Evolutionary conservation across 2,113 vertebrate genomes (phyloP).

Genomic region (Lamprotornis superbus): DNA sequence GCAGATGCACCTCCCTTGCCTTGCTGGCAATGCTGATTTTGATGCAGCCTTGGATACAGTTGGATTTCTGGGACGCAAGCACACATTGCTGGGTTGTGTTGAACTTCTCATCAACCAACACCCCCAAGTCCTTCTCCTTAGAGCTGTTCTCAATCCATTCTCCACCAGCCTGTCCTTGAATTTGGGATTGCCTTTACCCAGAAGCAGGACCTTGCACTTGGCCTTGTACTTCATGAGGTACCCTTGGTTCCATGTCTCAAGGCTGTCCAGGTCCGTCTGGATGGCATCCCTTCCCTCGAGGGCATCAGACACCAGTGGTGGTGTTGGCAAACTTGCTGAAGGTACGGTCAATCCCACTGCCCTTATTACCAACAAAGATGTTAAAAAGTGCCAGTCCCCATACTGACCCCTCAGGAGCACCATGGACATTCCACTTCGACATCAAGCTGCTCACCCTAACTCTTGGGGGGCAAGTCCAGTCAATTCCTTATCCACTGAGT

Average conservation of each 20-base stretch:
- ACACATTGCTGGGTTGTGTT: background rate
- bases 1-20: background rate
- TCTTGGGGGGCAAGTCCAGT: background rate
- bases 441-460: accelerated
- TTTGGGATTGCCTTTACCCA: background rate
- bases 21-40: background rate
- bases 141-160: background rate
- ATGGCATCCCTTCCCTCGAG: background rate
- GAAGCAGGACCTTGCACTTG: background rate
- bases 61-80: background rate
- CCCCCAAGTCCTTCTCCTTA: background rate
- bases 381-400: background rate
- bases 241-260: background rate
- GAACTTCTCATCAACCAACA: background rate
- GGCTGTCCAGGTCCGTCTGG: background rate
- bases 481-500: background rate
- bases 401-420: background rate
- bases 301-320: background rate
- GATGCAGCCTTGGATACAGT: background rate
- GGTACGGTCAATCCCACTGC: background rate
- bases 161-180: background rate
- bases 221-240: background rate
- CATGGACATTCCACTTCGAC: background rate
- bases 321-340: background rate
- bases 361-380: background rate